phyloP scores from a whole-genome alignment of 1,140 invertebrate species.

The Drusus annulatus region DNA sequence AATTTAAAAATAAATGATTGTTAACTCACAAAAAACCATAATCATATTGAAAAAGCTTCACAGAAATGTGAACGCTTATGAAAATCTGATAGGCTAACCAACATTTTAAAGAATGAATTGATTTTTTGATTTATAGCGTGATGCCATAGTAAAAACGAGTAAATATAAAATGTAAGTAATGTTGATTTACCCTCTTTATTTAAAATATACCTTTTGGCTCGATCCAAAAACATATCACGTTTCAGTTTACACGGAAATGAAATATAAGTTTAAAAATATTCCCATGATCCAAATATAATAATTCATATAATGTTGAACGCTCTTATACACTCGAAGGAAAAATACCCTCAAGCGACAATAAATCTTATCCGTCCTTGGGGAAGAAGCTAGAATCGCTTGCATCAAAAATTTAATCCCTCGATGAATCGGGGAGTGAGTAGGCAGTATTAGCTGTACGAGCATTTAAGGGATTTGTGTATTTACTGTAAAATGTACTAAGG shows the following conservation, averaged over 20 bases:
- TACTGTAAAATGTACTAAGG: slow-evolving; percentile 11
- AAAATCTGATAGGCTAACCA: too few relatives aligned
- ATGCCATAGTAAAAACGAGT: too few relatives aligned
- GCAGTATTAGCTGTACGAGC: slow-evolving; percentile 7
- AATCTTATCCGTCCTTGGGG: neutral
- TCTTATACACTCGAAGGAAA: neutral
- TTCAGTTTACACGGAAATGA: slow-evolving; percentile 43
- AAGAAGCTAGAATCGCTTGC: slow-evolving; percentile 32
- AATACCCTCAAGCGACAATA: neutral
- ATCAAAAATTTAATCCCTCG: slow-evolving; percentile 6
- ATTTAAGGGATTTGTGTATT: slow-evolving; percentile 30
- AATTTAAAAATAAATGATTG: too few relatives aligned
- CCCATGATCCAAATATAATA: slow-evolving; percentile 5
- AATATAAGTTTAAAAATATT: slow-evolving; percentile 40
- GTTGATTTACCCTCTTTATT: neutral
- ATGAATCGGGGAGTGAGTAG: slow-evolving; percentile 2
- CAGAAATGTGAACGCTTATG: too few relatives aligned
- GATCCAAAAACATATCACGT: slow-evolving; percentile 41
- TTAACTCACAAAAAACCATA: too few relatives aligned
- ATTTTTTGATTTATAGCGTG: too few relatives aligned
- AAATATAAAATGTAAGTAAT: neutral
- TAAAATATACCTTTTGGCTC: neutral
- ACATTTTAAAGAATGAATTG: too few relatives aligned
- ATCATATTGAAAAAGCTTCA: too few relatives aligned
- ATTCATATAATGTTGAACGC: slow-evolving; percentile 20